Evolutionary conservation across 2,888 invertebrate species (phyloP).

Genomic region (Xestoiulus laeticollis): DNA sequence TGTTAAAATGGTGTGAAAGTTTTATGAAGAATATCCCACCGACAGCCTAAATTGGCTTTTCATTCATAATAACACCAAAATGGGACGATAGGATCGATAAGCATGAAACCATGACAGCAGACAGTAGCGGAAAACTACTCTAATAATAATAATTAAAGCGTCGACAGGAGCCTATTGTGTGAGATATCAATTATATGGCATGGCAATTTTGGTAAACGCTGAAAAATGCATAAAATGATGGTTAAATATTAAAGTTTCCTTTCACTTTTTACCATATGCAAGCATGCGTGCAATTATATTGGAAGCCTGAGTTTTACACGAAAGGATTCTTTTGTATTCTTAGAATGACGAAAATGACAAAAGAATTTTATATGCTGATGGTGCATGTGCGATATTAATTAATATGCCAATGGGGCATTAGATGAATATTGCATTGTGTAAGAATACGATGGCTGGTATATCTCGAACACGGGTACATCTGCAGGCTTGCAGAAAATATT

Average conservation of each 20-base stretch:
- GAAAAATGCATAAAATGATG: conserved; percentile 34
- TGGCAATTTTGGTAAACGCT: conserved; percentile 30
- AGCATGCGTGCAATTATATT: not conserved
- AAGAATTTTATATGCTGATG: conserved; percentile 30
- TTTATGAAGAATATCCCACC: not conserved
- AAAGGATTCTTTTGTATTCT: conserved; percentile 15
- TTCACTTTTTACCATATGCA: not conserved
- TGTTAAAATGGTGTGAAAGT: not conserved
- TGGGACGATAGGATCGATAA: conserved; percentile 21
- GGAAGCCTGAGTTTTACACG: not conserved
- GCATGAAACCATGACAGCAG: not conserved
- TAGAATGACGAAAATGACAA: not conserved
- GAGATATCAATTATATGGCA: conserved; percentile 31
- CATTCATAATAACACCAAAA: not conserved
- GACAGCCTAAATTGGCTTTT: not conserved
- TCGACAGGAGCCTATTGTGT: not conserved
- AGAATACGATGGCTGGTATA: not conserved
- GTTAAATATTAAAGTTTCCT: conserved; percentile 23
- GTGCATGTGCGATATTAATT: not conserved
- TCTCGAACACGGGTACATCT: not conserved
- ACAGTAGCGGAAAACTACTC: not conserved
- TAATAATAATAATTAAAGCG: conserved; percentile 23
- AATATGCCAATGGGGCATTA: not conserved
- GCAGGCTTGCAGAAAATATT: not conserved
- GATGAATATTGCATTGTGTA: not conserved